phyloP scores from a whole-genome alignment of 2,888 invertebrate genomes.

The Galerucella nymphaeae region DNA sequence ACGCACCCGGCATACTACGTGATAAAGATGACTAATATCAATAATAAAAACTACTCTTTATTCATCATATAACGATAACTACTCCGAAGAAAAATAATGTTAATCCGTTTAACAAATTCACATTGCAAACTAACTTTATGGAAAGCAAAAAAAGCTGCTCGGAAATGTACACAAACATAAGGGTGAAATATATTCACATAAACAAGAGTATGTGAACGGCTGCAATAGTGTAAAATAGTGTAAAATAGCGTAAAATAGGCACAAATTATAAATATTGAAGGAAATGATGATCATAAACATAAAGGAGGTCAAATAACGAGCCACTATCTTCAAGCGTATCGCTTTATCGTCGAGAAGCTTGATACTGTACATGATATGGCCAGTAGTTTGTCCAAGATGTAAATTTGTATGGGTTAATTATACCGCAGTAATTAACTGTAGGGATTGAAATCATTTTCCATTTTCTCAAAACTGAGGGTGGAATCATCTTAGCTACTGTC shows the following conservation, averaged over 20 bases:
- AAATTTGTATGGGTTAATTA: background rate
- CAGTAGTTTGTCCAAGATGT: conserved; percentile 3
- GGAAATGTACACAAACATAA: conserved; percentile 18
- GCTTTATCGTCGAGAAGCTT: conserved; percentile 3
- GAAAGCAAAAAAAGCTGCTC: background rate
- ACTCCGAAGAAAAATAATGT: background rate
- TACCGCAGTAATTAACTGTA: too few relatives aligned
- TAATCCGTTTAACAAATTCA: background rate
- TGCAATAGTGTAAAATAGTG: too few relatives aligned
- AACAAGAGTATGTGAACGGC: background rate
- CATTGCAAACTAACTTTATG: background rate
- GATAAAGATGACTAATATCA: too few relatives aligned
- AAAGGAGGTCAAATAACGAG: conserved; percentile 1
- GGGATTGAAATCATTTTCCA: too few relatives aligned
- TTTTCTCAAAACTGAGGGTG: too few relatives aligned
- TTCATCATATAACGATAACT: too few relatives aligned
- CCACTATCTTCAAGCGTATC: background rate
- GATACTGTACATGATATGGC: background rate
- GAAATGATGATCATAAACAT: conserved; percentile 4
- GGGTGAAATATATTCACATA: conserved; percentile 10
- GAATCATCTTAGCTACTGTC: too few relatives aligned
- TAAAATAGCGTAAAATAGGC: conserved; percentile 10
- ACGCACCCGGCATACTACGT: too few relatives aligned
- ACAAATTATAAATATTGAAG: conserved; percentile 18
- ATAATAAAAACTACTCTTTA: too few relatives aligned